Evolutionary conservation across 2,888 invertebrate genomes (phyloP).

Genomic region (Callinectes sapidus): DNA sequence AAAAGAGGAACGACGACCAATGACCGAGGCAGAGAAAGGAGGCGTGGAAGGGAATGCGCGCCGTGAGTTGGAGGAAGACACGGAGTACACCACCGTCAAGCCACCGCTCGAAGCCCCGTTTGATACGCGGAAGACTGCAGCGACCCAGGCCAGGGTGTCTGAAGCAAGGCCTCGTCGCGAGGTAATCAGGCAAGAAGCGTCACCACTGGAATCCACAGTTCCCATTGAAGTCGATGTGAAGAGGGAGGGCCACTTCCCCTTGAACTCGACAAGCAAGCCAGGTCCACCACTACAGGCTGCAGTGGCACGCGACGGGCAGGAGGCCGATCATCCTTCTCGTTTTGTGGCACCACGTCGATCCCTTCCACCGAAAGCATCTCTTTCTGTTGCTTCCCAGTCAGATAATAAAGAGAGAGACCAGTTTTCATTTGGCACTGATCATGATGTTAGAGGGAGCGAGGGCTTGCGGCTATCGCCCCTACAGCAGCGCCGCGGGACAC

Average conservation of each 20-base stretch:
- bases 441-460: conserved; percentile 45
- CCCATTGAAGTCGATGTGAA: neutral
- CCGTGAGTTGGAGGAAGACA: neutral
- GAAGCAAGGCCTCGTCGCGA: neutral
- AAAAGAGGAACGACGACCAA: conserved; percentile 33
- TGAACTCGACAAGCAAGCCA: neutral
- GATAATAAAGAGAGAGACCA: conserved; percentile 16
- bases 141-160: neutral
- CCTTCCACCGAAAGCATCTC: neutral
- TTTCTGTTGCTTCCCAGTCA: neutral
- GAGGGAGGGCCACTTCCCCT: neutral
- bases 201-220: neutral
- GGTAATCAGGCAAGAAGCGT: neutral
- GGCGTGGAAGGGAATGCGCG: neutral
- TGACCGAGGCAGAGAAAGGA: conserved; percentile 9
- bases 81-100: neutral
- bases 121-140: neutral
- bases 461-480: neutral
- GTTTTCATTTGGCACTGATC: conserved; percentile 24
- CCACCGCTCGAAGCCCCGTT: neutral
- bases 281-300: neutral
- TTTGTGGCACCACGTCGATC: neutral
- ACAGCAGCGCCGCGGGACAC: neutral
- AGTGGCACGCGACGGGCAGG: neutral
- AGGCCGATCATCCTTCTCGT: neutral